phyloP scores from a whole-genome alignment of 2,797 vertebrate species.

The Okamejei kenojei region DNA sequence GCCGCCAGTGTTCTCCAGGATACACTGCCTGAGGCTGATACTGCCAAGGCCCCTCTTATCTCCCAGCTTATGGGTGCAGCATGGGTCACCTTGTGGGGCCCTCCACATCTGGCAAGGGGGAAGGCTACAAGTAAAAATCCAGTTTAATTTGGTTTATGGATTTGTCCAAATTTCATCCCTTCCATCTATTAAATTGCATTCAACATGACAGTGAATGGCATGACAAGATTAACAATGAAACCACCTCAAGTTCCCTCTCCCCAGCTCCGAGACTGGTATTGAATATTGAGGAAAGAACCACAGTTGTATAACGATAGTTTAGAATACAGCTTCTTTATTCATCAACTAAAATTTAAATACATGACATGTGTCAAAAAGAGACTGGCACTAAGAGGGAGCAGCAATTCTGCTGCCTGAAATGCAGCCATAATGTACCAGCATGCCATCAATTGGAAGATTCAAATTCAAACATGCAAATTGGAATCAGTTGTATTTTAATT shows the following conservation, averaged over 20 bases:
- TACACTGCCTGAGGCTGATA: too few species aligned
- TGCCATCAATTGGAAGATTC: background rate
- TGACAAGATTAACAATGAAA: too few species aligned
- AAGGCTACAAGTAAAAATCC: too few species aligned
- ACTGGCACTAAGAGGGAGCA: constrained; percentile 15
- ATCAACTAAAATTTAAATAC: constrained; percentile 35
- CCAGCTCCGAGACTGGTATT: background rate
- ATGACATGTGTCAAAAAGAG: constrained; percentile 4
- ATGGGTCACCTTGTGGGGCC: too few species aligned
- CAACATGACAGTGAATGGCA: too few species aligned
- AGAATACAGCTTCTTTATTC: constrained; percentile 35
- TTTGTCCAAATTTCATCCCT: background rate
- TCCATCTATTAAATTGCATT: background rate
- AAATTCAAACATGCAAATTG: constrained; percentile 1
- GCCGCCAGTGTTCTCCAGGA: too few species aligned
- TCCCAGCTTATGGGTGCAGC: too few species aligned
- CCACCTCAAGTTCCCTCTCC: too few species aligned
- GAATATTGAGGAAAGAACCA: background rate
- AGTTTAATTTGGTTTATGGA: background rate
- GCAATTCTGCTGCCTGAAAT: constrained; percentile 15
- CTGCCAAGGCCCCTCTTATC: too few species aligned
- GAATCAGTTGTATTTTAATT: background rate
- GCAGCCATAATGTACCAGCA: background rate
- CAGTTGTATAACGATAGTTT: background rate
- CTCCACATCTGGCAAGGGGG: too few species aligned